Evolutionary conservation across 2,113 vertebrate genomes (phyloP).

Genomic region (Arvicanthis niloticus): DNA sequence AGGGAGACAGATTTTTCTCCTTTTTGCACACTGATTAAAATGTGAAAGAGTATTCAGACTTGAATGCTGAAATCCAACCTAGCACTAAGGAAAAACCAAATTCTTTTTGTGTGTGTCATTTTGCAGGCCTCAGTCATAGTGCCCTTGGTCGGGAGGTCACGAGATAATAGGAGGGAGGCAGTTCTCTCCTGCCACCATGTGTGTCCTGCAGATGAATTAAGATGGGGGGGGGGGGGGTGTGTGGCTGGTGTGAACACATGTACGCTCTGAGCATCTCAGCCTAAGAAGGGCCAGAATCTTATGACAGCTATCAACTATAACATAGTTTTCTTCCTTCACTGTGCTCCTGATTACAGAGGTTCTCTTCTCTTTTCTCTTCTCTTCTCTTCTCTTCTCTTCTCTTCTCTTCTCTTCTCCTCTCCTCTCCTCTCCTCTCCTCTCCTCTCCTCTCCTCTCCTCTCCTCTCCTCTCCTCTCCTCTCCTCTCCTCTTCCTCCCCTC

Average conservation of each 20-base stretch:
- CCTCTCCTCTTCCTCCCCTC: too few species aligned
- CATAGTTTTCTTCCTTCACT: background rate
- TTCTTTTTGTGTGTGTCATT: background rate
- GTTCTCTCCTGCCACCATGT: background rate
- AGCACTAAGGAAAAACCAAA: constrained; percentile 33
- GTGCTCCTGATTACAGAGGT: constrained; percentile 32
- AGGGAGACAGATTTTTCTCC: constrained; percentile 54
- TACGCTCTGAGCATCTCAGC: background rate
- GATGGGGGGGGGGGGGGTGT: background rate
- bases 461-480: too few species aligned
- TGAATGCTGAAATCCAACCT: constrained; percentile 72
- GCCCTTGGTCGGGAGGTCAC: background rate
- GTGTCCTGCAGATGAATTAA: background rate
- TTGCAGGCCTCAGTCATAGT: background rate
- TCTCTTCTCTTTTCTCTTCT: too few species aligned
- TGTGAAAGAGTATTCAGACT: constrained; percentile 70
- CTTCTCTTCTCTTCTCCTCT: too few species aligned
- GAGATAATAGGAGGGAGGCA: background rate
- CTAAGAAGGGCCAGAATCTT: background rate
- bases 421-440: too few species aligned
- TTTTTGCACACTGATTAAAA: constrained; percentile 70
- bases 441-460: too few species aligned
- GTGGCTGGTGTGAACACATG: too few species aligned
- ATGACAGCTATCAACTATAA: background rate
- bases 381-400: too few species aligned